A percentile compares a stretch with the other conserved stretches of the same genome.
Evolutionary conservation across 2,888 invertebrate genomes (phyloP).

Genomic region (Melanophora roralis): DNA sequence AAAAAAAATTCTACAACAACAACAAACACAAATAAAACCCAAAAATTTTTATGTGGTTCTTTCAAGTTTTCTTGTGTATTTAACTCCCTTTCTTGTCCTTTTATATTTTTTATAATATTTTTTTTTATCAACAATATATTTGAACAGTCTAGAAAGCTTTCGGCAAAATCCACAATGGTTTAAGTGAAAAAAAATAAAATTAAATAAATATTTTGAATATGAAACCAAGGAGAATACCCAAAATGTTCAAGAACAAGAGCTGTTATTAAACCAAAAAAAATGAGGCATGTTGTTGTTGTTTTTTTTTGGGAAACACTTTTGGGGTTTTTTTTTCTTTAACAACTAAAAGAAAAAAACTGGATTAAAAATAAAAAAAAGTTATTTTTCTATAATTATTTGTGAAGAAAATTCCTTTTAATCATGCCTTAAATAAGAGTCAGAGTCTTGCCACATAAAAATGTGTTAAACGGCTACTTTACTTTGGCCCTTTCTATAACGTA

Average conservation of each 20-base stretch:
- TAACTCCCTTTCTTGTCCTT: not conserved
- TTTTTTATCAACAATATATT: not conserved
- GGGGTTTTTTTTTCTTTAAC: no score
- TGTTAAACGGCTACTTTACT: no score
- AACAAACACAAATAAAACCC: not conserved
- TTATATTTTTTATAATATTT: not conserved
- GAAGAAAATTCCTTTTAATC: no score
- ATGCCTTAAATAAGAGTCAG: no score
- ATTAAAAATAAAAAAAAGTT: not conserved
- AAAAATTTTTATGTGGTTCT: not conserved
- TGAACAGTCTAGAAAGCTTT: not conserved
- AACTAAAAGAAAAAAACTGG: no score
- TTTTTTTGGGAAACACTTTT: constrained; percentile 12
- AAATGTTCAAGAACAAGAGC: not conserved
- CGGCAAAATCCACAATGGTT: not conserved
- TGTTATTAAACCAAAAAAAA: not conserved
- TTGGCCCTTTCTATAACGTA: no score
- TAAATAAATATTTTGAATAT: not conserved
- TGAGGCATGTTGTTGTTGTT: not conserved
- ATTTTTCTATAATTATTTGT: not conserved
- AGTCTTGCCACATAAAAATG: no score
- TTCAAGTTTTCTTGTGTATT: not conserved
- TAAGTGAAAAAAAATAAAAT: not conserved
- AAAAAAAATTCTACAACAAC: not conserved
- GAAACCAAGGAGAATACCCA: not conserved